phyloP scores from a whole-genome alignment of 2,888 invertebrate species.

The Ennomos fuscantarius region DNA sequence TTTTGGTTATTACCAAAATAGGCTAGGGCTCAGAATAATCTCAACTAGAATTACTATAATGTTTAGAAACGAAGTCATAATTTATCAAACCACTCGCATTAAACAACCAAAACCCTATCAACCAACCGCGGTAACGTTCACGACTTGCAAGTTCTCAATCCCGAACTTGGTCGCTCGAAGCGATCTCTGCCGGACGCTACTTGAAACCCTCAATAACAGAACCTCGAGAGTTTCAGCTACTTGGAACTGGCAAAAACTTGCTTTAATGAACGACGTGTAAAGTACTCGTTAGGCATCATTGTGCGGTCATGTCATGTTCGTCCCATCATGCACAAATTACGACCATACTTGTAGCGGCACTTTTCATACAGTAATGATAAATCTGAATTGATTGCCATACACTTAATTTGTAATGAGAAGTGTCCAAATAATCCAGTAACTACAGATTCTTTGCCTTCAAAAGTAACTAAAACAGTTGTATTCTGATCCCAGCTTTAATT shows the following conservation, averaged over 20 bases:
- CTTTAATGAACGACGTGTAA: conserved; percentile 5
- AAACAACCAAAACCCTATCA: conserved; percentile 18
- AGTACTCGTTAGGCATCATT: conserved; percentile 6
- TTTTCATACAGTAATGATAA: too few species aligned
- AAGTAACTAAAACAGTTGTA: background rate
- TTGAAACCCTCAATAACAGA: conserved; percentile 31
- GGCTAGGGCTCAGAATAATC: too few species aligned
- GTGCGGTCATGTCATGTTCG: too few species aligned
- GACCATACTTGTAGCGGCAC: too few species aligned
- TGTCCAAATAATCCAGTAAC: conserved; percentile 10
- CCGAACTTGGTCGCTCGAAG: conserved; percentile 34
- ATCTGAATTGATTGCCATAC: too few species aligned
- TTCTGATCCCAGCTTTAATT: conserved; percentile 12
- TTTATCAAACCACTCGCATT: conserved; percentile 1
- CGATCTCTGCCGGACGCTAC: conserved; percentile 30
- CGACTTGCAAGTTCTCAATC: conserved; percentile 27
- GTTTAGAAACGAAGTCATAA: too few species aligned
- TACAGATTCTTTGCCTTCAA: conserved; percentile 13
- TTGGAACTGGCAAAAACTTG: conserved; percentile 20
- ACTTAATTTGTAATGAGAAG: too few species aligned
- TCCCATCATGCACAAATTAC: too few species aligned
- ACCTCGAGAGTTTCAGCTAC: conserved; percentile 14
- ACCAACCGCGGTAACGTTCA: conserved; percentile 9
- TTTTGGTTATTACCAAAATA: too few species aligned
- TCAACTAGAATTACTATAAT: too few species aligned